Percentiles rank a stretch among this genome's conserved stretches.
These are phyloP conservation scores for Scaptomyza graminum DNA, from an alignment of 1,140 invertebrate genomes.

Conservation along the genomic window DNA sequence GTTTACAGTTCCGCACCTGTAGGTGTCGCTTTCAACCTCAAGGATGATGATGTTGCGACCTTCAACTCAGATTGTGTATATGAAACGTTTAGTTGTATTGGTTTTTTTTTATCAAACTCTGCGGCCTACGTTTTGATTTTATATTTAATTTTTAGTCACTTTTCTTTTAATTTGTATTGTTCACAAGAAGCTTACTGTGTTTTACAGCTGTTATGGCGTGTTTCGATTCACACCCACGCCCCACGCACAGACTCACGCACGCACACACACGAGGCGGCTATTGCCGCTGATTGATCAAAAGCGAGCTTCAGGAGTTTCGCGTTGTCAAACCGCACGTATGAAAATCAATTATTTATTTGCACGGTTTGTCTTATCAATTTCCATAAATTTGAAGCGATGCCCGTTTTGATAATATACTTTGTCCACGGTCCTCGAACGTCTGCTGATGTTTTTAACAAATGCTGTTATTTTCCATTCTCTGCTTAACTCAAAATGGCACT, in stretches of 20 bases:
- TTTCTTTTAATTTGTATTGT: background rate
- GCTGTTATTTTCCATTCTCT: conserved; percentile 7
- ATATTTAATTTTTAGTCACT: background rate
- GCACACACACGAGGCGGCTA: conserved; percentile 16
- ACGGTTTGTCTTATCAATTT: conserved; percentile 5
- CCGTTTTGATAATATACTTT: background rate
- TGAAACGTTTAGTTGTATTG: background rate
- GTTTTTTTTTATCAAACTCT: background rate
- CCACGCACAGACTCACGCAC: background rate
- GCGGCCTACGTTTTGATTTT: background rate
- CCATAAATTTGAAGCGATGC: background rate
- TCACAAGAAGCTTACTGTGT: conserved; percentile 28
- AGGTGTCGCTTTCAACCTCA: conserved; percentile 6
- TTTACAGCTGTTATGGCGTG: conserved; percentile 3
- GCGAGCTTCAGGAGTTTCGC: conserved; percentile 17
- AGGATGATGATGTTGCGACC: conserved; percentile 16
- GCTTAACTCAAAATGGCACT: conserved; percentile 36
- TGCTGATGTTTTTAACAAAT: conserved; percentile 28
- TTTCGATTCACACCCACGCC: background rate
- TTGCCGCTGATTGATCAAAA: conserved; percentile 14
- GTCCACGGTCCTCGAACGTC: conserved; percentile 18
- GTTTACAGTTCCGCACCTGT: conserved; percentile 14
- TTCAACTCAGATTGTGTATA: background rate
- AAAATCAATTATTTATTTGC: conserved; percentile 22
- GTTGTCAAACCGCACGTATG: background rate